Base-by-base conservation (phyloP, 1,140 invertebrate species). In the Oedothorax gibbosus region DNA sequence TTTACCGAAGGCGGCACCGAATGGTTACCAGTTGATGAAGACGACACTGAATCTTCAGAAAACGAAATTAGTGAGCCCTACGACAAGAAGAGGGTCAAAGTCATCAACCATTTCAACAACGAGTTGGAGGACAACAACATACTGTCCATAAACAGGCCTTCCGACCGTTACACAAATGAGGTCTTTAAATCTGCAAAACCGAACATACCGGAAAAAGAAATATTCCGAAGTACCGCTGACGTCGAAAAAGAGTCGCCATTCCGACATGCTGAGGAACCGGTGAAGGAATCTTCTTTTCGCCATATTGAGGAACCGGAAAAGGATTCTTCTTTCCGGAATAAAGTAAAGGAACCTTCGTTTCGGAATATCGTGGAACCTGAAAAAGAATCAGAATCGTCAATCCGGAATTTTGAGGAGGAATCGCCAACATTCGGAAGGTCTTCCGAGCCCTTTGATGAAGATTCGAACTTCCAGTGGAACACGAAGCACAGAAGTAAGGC, bases 391-490 rank as follows among this genome's bases (percentile, higher is more conserved):
- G 35, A 35, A 35, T 35, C 35, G 35, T 35, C 35, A 35, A 5
- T 35, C 35, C 35, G 35, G 35, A 2, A 35, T 35, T 35, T 35
- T 35, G 35, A 35, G 72, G 53, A 66, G 81, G 71, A 56, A 18
- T 4, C 6, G 0, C 81, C 81, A 7, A 84, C 71, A 11, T 84
- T 75, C 51, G 81, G 62, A 0, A 65, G 14, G 12, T 7, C 15
- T 53, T 7, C 49, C 4, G 7, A 5, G 18, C 85, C 90, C 10
- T 88, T 89, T 0, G 88, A 87, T 87, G 86, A 60, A 88, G 89
- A 87, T 86, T 88, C 89, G 49, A 75, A 64, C 49, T 85, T 85
- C 20, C 53, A 94, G 10, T 84, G 81, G 81, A 84, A 84, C 62
- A 3, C 68, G 0, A 82, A 65, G 57, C 69, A 73, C n/a, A 75